Evolutionary conservation across 2,888 invertebrate species (phyloP).

Genomic region (Stictocephala bisonia): DNA sequence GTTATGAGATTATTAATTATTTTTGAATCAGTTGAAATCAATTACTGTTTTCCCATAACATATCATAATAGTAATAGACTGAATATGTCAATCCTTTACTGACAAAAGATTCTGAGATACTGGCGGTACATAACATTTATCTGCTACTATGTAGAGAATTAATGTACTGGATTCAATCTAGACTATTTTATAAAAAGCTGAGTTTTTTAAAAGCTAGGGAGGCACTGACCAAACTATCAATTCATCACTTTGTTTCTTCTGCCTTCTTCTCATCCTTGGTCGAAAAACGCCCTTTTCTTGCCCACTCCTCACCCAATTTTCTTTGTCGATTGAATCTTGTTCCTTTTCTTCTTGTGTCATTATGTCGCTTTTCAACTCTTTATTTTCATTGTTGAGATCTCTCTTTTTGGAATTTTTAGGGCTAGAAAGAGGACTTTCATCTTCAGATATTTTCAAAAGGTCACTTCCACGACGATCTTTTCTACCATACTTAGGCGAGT

Average conservation of each 20-base stretch:
- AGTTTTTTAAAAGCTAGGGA: no score
- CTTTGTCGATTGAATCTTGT: constrained; percentile 15
- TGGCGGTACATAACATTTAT: no score
- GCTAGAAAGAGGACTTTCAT: not conserved
- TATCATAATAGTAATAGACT: no score
- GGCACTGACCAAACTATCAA: constrained; percentile 14
- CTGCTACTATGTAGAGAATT: no score
- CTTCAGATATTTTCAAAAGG: constrained; percentile 2
- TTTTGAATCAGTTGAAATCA: no score
- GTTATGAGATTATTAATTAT: no score
- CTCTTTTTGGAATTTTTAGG: not conserved
- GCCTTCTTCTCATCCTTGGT: constrained; percentile 24
- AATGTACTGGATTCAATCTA: no score
- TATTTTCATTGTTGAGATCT: not conserved
- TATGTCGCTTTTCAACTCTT: not conserved
- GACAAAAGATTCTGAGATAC: no score
- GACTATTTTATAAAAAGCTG: no score
- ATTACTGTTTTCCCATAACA: no score
- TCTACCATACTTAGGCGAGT: not conserved
- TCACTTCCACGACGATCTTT: not conserved
- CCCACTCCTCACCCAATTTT: constrained; percentile 37
- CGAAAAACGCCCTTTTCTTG: constrained; percentile 28
- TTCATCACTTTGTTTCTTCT: constrained; percentile 26
- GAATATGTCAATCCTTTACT: no score
- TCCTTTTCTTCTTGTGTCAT: constrained; percentile 22